Evolutionary conservation across 2,113 vertebrate genomes (phyloP), one percentile per base, ranked within the genome.

Genomic region (Synodontis membranacea): DNA sequence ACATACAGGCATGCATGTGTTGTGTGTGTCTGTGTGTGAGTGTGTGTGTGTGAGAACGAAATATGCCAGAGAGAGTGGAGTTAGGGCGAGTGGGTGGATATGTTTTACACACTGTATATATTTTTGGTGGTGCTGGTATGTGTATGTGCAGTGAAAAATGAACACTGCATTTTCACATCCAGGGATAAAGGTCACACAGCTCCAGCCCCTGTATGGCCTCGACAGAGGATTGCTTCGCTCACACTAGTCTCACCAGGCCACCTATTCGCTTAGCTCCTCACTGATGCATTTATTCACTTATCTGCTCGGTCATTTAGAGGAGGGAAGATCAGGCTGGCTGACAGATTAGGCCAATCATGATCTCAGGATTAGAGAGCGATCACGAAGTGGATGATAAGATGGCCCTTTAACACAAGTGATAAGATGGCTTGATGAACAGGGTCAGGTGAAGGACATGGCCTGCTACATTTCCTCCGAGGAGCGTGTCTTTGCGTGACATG

Each of bases 381-480:
- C 87, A 89, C 87, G 86, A 66, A 88, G 54, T 64, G 60, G 8
- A 89, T 91, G 91, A 93, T 92, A 92, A 93, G 86, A 86, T 42
- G 4, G 68, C 82, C 88, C 83, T 92, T 90, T 91, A 89, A 88
- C 89, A 90, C 80, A 7, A 17, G 68, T 10, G 92, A 93, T 93
- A 93, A 70, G 82, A 92, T 94, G 89, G 52, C 82, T 80, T 70
- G 60, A 89, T 90, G 86, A 83, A 54, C 37, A 79, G 85, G 93
- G 88, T 94, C 89, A 92, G 46, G 74, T 72, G 89, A 93, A 93
- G 91, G 91, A 91, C 91, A 87, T 78, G 72, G 83, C 84, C 84
- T 74, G 72, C 83, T 80, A 84, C 84, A 84, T 85, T 89, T 85
- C 85, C 78, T 86, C 34, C 78, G 44, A 28, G 52, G 79, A 88